These are phyloP conservation scores for Yponomeuta plumbellus DNA, from an alignment of 2,888 invertebrate species.

Conservation along the genomic window DNA sequence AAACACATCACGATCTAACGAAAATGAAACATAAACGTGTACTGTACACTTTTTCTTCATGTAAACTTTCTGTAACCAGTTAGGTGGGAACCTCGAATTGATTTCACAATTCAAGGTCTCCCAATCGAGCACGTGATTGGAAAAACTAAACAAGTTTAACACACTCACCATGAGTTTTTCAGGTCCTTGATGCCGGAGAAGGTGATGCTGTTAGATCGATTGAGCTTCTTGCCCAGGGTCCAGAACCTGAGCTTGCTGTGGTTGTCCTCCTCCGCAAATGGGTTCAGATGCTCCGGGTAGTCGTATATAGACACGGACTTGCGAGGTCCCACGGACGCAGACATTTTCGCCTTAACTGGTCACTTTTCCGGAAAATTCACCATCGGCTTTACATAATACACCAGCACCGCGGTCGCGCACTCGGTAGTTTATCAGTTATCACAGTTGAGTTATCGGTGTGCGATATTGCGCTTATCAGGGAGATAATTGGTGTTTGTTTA, in stretches of 20 bases:
- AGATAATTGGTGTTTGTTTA: conserved; percentile 70
- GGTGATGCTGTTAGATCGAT: conserved; percentile 78
- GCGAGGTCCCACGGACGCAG: conserved; percentile 59
- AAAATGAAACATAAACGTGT: too few species aligned
- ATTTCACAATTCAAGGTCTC: not conserved
- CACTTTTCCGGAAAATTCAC: conserved; percentile 36
- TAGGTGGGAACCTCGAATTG: not conserved
- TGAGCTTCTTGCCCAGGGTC: conserved; percentile 68
- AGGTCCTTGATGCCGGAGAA: conserved; percentile 75
- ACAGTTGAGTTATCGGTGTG: conserved; percentile 59
- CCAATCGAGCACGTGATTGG: not conserved
- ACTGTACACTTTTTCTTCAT: too few species aligned
- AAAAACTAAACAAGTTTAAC: not conserved
- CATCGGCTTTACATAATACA: conserved; percentile 65
- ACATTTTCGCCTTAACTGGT: conserved; percentile 40
- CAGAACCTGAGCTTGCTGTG: conserved; percentile 79
- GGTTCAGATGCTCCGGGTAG: conserved; percentile 86
- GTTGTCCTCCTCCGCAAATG: conserved; percentile 82
- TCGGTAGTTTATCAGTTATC: conserved; percentile 66
- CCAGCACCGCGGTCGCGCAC: conserved; percentile 51
- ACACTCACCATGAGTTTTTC: conserved; percentile 77
- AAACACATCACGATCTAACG: too few species aligned
- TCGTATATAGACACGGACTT: conserved; percentile 78
- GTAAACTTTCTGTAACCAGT: not conserved
- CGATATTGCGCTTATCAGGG: conserved; percentile 56